Evolutionary conservation across 92 coral and sea anemone species (phyloP), one percentile per base, ranked within the genome.

Genomic region (Chrysogorgia sp.): DNA sequence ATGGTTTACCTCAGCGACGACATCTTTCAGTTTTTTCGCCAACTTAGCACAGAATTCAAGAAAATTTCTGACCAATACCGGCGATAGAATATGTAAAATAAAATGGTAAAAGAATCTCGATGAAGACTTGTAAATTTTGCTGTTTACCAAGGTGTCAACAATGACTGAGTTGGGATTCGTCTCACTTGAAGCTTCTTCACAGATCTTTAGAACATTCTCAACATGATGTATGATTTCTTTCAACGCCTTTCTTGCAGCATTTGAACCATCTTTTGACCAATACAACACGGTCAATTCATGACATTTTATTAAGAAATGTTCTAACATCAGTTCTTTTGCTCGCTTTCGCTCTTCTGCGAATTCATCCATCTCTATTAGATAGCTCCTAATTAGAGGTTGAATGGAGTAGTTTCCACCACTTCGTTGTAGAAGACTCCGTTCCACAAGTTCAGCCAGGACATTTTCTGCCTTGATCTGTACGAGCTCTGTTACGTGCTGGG

Each of bases 121-220:
- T 22, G 57, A 67, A 9, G 56, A 5, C 53, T 12, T 35, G 74
- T 67, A 67, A 19, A 67, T 40, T n/a, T 67, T n/a, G 40, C 74
- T 67, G 13, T 21, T 23, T 40, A 48, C 74, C 8, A 67, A 34
- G 57, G 53, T 35, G 74, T 67, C 57, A 23, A 29, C 8, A 31
- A 67, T 67, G 14, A 35, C 49, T 21, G 74, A 67, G 45, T 20
- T 32, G 13, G 22, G 20, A n/a, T 28, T 45, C n/a, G 23, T 31
- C 3, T 67, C 35, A 17, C 29, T 26, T 7, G 5, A 17, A 52
- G 59, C 59, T 29, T 67, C 31, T 35, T 17, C 28, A 40, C 74
- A 67, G 40, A 67, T 40, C 24, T 40, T 67, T 12, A 67, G 33
- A 9, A 67, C 55, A 3, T 67, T 21, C 33, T 67, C 34, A 26